A percentile compares a stretch with the other conserved stretches of the same genome.
These are phyloP conservation scores for Cerastoderma edule DNA, from an alignment of 2,888 invertebrate genomes.

Conservation along the genomic window DNA sequence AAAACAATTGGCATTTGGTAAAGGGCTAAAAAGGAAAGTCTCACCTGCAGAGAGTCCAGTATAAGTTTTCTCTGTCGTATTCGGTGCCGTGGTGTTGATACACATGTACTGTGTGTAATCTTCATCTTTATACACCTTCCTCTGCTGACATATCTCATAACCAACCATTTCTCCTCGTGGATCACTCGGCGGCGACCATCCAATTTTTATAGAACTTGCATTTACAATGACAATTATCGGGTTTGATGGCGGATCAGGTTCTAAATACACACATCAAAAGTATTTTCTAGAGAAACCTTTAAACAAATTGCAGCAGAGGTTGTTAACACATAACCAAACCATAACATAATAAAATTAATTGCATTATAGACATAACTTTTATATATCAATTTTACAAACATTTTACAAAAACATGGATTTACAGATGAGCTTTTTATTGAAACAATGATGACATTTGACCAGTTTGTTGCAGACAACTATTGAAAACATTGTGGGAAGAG, in stretches of 20 bases:
- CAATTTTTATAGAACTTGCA: not conserved
- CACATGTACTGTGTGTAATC: not conserved
- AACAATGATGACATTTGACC: too few relatives aligned
- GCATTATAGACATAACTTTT: not conserved
- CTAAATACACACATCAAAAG: too few relatives aligned
- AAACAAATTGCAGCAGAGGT: too few relatives aligned
- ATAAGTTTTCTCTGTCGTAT: not conserved
- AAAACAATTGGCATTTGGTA: too few relatives aligned
- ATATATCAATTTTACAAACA: not conserved
- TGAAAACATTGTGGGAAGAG: too few relatives aligned
- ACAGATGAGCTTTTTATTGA: not conserved
- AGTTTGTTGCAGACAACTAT: too few relatives aligned
- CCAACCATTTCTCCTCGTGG: not conserved
- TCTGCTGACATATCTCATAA: constrained; percentile 11
- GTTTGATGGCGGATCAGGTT: not conserved
- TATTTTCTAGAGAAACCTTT: too few relatives aligned
- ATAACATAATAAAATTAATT: not conserved
- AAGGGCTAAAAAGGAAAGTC: too few relatives aligned
- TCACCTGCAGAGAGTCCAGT: not conserved
- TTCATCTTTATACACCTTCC: constrained; percentile 12
- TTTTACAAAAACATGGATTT: not conserved
- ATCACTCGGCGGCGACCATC: not conserved
- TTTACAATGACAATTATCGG: not conserved
- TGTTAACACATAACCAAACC: not conserved
- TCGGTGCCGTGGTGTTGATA: not conserved